These are phyloP conservation scores for Urosaurus nigricauda DNA, from an alignment of 2,797 vertebrate genomes.

Conservation along the genomic window DNA sequence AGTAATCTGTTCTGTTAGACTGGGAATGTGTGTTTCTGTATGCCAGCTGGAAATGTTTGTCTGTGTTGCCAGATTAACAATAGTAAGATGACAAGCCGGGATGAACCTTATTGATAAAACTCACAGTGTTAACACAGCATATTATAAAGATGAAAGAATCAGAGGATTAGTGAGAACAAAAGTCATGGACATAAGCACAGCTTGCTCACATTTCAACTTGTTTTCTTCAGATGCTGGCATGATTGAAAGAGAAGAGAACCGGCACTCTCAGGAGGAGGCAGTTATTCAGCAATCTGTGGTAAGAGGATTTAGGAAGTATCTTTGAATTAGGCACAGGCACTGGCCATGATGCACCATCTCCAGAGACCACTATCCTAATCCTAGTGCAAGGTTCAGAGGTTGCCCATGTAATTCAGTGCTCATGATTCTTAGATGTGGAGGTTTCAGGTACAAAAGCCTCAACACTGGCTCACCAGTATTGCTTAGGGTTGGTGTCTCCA, in stretches of 20 bases:
- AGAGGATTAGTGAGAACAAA: background rate
- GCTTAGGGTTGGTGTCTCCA: too few relatives aligned
- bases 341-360: too few relatives aligned
- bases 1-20: too few relatives aligned
- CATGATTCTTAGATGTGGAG: too few relatives aligned
- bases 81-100: background rate
- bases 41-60: background rate
- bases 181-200: background rate
- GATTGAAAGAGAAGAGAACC: constrained; percentile 66
- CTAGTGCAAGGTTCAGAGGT: too few relatives aligned
- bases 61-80: background rate
- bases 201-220: background rate
- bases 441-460: too few relatives aligned
- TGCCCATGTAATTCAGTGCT: too few relatives aligned
- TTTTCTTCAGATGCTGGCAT: constrained; percentile 71
- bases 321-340: too few relatives aligned
- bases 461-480: too few relatives aligned
- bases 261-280: constrained; percentile 37
- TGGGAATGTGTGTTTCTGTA: too few relatives aligned
- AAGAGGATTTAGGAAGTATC: background rate
- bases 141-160: background rate
- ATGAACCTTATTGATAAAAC: too few relatives aligned
- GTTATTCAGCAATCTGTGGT: constrained; percentile 71
- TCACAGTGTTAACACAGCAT: background rate
- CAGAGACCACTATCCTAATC: too few relatives aligned